These are phyloP conservation scores for Eurypyga helias DNA, from an alignment of 2,113 vertebrate species.

Conservation along the genomic window DNA sequence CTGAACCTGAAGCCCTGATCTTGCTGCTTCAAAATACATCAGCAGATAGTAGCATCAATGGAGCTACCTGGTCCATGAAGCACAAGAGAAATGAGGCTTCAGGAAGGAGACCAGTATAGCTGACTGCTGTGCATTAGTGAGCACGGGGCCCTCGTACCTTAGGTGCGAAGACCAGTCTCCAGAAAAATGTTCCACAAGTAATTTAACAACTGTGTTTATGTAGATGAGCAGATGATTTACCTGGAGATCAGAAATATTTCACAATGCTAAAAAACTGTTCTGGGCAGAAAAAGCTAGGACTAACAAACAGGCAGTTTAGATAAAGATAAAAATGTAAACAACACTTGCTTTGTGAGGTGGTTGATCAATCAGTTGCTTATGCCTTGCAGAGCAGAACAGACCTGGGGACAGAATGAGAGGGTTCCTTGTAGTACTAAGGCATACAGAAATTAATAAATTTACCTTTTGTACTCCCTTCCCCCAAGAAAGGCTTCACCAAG, in stretches of 20 bases:
- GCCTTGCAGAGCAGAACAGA: neutral
- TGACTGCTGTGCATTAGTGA: neutral
- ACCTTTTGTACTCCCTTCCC: neutral
- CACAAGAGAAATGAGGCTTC: neutral
- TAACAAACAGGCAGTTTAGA: neutral
- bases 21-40: neutral
- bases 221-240: neutral
- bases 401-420: neutral
- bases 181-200: neutral
- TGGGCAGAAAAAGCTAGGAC: neutral
- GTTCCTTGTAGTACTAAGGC: neutral
- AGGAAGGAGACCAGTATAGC: neutral
- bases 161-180: neutral
- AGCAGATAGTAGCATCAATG: neutral
- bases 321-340: conserved; percentile 11
- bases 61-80: neutral
- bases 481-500: neutral
- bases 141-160: neutral
- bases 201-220: neutral
- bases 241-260: neutral
- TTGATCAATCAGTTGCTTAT: conserved; percentile 1
- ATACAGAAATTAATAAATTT: neutral
- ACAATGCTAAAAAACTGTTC: neutral
- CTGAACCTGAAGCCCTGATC: neutral
- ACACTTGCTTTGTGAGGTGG: neutral